phyloP scores from a whole-genome alignment of 2,113 vertebrate genomes.

The Dicrurus megarhynchus region DNA sequence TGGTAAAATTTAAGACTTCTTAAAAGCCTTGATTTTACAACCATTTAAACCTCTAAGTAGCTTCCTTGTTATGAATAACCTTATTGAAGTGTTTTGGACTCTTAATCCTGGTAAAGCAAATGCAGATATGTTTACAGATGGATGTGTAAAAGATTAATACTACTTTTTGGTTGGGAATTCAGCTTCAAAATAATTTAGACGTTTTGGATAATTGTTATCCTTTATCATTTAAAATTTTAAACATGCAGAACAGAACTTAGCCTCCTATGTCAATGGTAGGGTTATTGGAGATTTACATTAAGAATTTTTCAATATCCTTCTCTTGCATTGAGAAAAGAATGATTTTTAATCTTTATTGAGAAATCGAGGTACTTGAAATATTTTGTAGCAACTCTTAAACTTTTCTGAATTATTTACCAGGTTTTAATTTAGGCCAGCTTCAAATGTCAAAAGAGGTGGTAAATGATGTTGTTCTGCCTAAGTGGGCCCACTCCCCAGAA shows the following conservation, averaged over 20 bases:
- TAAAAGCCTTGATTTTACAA: not conserved
- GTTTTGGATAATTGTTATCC: not conserved
- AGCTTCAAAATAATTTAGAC: not conserved
- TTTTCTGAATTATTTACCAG: constrained; percentile 66
- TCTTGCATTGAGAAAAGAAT: not conserved
- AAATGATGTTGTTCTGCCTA: constrained; percentile 89
- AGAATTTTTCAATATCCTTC: not conserved
- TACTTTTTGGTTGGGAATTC: not conserved
- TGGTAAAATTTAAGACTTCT: not conserved
- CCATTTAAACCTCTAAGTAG: not conserved
- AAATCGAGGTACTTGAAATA: not conserved
- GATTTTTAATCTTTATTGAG: not conserved
- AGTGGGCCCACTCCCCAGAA: constrained; percentile 93
- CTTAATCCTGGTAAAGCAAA: not conserved
- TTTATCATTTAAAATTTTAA: not conserved
- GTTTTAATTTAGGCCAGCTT: constrained; percentile 89
- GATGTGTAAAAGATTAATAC: not conserved
- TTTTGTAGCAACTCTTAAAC: not conserved
- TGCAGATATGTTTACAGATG: not conserved
- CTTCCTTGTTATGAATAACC: not conserved
- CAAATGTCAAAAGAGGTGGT: constrained; percentile 92
- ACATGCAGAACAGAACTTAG: not conserved
- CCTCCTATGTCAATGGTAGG: not conserved
- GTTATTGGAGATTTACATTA: not conserved
- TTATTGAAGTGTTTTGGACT: not conserved